Base-by-base conservation (phyloP, 2,888 invertebrate genomes). In the Caenorhabditis macrosperma region DNA sequence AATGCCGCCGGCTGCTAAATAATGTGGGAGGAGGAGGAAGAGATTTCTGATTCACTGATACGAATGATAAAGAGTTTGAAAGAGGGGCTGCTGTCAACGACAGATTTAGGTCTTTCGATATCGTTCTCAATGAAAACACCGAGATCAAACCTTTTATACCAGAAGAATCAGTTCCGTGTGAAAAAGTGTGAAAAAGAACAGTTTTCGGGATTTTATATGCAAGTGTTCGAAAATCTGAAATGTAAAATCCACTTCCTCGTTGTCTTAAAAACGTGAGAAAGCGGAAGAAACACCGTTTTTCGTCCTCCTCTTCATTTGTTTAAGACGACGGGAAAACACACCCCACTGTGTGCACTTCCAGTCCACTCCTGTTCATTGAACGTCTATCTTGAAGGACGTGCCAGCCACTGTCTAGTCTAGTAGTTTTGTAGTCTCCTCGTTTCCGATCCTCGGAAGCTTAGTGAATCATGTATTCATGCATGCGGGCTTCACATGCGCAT, bases 321-420 rank as follows among this genome's bases (percentile, higher is more conserved):
- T 38, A 38, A 12, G 46, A 46, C 17, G 20, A 33, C 10, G 33
- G 5, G 33, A 33, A 33, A 33, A 33, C n/a, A 38, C 10, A 46
- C 46, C 46, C 6, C 46, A 46, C 20, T 20, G 46, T 20, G 10
- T 46, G 46, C 46, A 46, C 46, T 22, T 46, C 38, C 38, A 38
- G 38, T 38, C 15, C 38, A 38, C n/a, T n/a, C n/a, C n/a, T n/a
- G 38, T 38, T 38, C 12, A 38, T 3, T 15, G 10, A 38, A 38
- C 38, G 15, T 38, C 2, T 38, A 38, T 15, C 38, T 15, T 38
- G 38, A 15, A 38, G 9, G 12, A 38, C 12, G 12, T 44, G 17
- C 20, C 44, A 44, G 33, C 61, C 30, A 71, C 54, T 33, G 15
- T 41, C 61, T 71, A 71, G 71, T 55, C 61, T 41, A 26, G 15